phyloP scores from a whole-genome alignment of 1,140 invertebrate genomes.

The Procambarus clarkii region DNA sequence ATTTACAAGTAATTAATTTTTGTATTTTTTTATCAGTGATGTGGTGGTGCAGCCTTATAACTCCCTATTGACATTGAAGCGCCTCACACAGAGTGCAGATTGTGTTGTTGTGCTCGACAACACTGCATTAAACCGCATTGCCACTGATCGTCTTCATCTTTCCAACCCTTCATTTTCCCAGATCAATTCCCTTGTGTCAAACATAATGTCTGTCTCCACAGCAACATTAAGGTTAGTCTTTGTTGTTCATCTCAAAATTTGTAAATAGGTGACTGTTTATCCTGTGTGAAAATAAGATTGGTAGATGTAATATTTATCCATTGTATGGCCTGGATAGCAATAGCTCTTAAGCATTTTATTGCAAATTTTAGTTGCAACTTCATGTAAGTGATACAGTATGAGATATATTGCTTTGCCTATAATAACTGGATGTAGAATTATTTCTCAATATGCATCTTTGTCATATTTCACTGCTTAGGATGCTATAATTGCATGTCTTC shows the following conservation, averaged over 20 bases:
- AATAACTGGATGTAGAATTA: too few relatives aligned
- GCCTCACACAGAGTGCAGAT: conserved; percentile 96
- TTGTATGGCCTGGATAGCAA: too few relatives aligned
- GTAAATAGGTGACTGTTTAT: too few relatives aligned
- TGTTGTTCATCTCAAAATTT: neutral
- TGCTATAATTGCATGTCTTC: too few relatives aligned
- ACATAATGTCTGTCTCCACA: conserved; percentile 98
- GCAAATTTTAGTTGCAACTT: too few relatives aligned
- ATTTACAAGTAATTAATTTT: neutral
- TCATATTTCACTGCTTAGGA: too few relatives aligned
- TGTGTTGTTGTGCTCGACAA: conserved; percentile 99
- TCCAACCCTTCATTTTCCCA: conserved; percentile 97
- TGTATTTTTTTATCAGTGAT: conserved; percentile 82
- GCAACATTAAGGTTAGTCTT: conserved; percentile 86
- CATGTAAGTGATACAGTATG: too few relatives aligned
- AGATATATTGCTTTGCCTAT: too few relatives aligned
- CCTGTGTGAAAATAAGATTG: too few relatives aligned
- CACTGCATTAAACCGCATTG: conserved; percentile 97
- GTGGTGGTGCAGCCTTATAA: conserved; percentile 99
- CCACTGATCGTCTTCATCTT: conserved; percentile 94
- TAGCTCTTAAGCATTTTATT: too few relatives aligned
- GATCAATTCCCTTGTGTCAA: conserved; percentile 98
- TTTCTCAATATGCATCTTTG: too few relatives aligned
- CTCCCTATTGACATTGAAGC: conserved; percentile 94
- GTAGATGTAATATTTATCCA: too few relatives aligned